phyloP scores from a whole-genome alignment of 2,888 invertebrate species.

The Latrodectus hesperus region DNA sequence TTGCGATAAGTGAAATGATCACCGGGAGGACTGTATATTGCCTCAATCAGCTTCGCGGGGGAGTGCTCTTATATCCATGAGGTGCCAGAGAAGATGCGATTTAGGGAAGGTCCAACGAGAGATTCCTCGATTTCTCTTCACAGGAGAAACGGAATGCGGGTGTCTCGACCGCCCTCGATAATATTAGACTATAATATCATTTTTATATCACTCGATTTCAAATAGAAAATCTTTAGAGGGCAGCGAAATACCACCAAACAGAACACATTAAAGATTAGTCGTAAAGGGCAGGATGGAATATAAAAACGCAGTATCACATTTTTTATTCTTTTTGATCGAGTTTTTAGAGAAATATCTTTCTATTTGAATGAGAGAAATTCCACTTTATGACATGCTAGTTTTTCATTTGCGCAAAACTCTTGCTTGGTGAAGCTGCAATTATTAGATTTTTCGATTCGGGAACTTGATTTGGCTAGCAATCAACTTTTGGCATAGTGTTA shows the following conservation, averaged over 20 bases:
- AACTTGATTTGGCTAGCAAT: too few species aligned
- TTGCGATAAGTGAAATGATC: slow-evolving; percentile 54
- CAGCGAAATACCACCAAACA: neutral
- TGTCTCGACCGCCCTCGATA: neutral
- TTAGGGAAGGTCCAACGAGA: neutral
- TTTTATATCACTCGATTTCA: neutral
- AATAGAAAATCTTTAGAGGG: neutral
- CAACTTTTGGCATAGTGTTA: too few species aligned
- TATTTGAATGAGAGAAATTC: too few species aligned
- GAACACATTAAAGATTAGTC: neutral
- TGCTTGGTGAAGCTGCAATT: too few species aligned
- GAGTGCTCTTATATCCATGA: slow-evolving; percentile 23
- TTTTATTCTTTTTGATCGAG: too few species aligned
- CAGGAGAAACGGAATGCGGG: neutral
- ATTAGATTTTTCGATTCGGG: too few species aligned
- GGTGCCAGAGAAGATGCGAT: slow-evolving; percentile 14
- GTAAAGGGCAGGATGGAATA: neutral
- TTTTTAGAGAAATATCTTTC: too few species aligned
- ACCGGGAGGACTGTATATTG: slow-evolving; percentile 31
- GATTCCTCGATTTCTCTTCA: slow-evolving; percentile 16
- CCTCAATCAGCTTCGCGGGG: slow-evolving; percentile 19
- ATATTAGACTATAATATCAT: neutral
- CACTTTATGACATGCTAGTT: too few species aligned
- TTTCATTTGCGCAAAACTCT: too few species aligned
- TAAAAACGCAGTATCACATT: neutral